A percentile compares a stretch with the other conserved stretches of the same genome.
Evolutionary conservation across 2,888 invertebrate genomes (phyloP).

Genomic region (Eupithecia insigniata): DNA sequence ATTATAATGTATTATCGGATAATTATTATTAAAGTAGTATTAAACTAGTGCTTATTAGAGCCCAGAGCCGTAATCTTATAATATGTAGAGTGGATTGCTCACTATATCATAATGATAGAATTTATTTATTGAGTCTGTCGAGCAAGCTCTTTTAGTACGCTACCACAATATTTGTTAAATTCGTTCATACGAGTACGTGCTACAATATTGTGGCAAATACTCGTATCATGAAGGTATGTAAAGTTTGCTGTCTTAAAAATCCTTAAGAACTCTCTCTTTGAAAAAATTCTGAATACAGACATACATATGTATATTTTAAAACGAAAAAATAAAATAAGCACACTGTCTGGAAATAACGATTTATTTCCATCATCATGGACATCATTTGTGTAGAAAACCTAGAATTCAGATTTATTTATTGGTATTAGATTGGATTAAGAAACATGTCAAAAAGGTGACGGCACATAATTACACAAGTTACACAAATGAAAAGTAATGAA

Average conservation of each 20-base stretch:
- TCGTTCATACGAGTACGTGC: too few relatives aligned
- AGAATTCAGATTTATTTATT: background rate
- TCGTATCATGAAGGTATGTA: background rate
- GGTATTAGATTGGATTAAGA: too few relatives aligned
- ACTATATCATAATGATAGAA: background rate
- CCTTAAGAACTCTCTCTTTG: background rate
- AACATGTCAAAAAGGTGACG: too few relatives aligned
- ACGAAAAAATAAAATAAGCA: background rate
- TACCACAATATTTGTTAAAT: background rate
- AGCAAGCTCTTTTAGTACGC: background rate
- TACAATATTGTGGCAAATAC: background rate
- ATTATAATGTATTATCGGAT: background rate
- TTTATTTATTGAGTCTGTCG: background rate
- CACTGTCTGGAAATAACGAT: background rate
- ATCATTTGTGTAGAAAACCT: background rate
- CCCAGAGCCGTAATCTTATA: constrained; percentile 4
- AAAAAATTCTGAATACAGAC: background rate
- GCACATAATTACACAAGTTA: too few relatives aligned
- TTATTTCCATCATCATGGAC: background rate
- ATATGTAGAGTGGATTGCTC: too few relatives aligned
- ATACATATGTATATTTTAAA: too few relatives aligned
- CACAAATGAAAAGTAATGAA: too few relatives aligned
- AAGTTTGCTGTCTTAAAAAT: background rate
- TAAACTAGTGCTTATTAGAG: background rate
- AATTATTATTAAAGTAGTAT: too few relatives aligned